Conservation (phyloP, 2,797 vertebrate species). For the Calcarius lapponicus region DNA sequence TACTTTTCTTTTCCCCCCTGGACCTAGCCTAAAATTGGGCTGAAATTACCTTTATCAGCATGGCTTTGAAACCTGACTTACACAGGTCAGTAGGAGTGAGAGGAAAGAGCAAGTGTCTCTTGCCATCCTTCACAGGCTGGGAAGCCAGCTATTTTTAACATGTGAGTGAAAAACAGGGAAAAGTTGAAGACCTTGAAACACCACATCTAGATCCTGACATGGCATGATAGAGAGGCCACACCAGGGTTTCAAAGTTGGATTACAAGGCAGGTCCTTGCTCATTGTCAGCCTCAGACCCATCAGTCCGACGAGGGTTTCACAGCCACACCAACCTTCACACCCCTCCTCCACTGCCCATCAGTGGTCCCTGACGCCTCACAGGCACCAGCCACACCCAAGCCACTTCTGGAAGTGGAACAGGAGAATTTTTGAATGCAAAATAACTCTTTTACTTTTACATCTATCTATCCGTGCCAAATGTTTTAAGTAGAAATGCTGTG, state of each 20-base stretch:
- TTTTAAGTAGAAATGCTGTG: background rate
- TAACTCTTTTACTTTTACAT: background rate
- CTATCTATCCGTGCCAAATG: background rate
- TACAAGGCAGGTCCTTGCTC: background rate
- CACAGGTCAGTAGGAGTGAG: background rate
- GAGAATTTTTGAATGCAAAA: background rate
- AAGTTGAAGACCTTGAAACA: background rate
- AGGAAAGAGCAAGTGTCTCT: background rate
- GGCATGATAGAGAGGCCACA: background rate
- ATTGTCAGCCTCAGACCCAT: accelerated
- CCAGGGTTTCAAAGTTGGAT: background rate
- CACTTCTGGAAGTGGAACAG: background rate
- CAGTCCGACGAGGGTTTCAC: accelerated
- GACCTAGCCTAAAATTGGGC: background rate
- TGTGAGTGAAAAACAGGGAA: background rate
- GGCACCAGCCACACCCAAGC: background rate
- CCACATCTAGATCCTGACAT: background rate
- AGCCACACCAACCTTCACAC: background rate
- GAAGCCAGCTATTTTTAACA: background rate
- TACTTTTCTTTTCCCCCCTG: background rate
- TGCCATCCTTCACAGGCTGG: background rate
- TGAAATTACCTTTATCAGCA: background rate
- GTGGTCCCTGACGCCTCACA: accelerated
- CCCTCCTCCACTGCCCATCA: background rate
- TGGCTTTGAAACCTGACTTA: background rate